phyloP scores from a whole-genome alignment of 2,888 invertebrate genomes.

The Cerastis rubricosa region DNA sequence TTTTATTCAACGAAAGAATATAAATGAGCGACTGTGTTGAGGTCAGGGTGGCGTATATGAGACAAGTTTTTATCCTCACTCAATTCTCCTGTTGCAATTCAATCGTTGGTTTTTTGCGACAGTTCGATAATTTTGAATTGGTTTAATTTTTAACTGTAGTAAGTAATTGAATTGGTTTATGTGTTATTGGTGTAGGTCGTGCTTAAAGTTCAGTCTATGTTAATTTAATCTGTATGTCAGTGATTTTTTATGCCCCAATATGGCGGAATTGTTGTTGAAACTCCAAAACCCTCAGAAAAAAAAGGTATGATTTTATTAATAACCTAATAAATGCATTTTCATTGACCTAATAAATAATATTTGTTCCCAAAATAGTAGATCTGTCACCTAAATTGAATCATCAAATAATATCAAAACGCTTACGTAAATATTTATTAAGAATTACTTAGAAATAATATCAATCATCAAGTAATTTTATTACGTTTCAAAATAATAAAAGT shows the following conservation, averaged over 20 bases:
- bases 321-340: too few species aligned
- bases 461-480: too few species aligned
- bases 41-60: conserved; percentile 71
- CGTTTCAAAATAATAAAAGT: too few species aligned
- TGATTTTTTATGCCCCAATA: not conserved
- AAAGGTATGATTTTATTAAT: too few species aligned
- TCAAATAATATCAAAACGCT: too few species aligned
- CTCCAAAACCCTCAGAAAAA: not conserved
- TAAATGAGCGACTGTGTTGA: conserved; percentile 71
- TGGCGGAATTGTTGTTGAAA: not conserved
- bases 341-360: too few species aligned
- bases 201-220: conserved; percentile 34
- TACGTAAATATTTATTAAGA: too few species aligned
- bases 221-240: not conserved
- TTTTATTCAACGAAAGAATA: conserved; percentile 70
- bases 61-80: conserved; percentile 69
- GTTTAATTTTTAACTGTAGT: conserved; percentile 44
- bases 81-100: conserved; percentile 62
- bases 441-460: too few species aligned
- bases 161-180: conserved; percentile 40
- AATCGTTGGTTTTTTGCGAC: conserved; percentile 62
- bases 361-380: too few species aligned
- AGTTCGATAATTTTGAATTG: conserved; percentile 61
- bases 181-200: conserved; percentile 31
- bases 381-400: too few species aligned